Evolutionary conservation across 2,888 invertebrate genomes (phyloP).

Genomic region (Stramonita haemastoma): DNA sequence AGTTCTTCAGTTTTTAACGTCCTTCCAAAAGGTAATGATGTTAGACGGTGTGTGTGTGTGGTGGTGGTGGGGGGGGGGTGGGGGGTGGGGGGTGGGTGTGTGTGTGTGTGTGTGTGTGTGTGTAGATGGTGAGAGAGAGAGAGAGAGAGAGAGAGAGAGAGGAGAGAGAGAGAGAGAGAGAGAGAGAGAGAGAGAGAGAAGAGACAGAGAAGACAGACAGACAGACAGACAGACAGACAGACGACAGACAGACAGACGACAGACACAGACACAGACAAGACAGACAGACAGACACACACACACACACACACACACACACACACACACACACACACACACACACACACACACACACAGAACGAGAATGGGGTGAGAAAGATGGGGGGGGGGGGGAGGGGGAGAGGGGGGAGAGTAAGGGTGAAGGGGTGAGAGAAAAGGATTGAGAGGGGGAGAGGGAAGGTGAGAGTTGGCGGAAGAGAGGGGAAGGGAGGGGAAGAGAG

Average conservation of each 20-base stretch:
- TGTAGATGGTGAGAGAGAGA: neutral
- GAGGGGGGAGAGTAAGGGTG: too few relatives aligned
- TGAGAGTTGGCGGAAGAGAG: too few relatives aligned
- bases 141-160: neutral
- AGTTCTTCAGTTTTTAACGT: too few relatives aligned
- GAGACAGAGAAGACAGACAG: neutral
- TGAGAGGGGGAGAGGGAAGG: too few relatives aligned
- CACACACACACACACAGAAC: too few relatives aligned
- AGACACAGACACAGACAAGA: neutral
- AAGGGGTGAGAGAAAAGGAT: too few relatives aligned
- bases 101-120: neutral
- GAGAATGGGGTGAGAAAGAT: too few relatives aligned
- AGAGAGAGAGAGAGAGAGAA: constrained; percentile 9
- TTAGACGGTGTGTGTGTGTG: neutral
- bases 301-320: too few relatives aligned
- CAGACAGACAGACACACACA: neutral
- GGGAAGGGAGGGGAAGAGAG: too few relatives aligned
- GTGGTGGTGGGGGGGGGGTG: neutral
- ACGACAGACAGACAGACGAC: neutral
- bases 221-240: neutral
- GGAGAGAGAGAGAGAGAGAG: neutral
- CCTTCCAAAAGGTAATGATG: too few relatives aligned
- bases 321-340: too few relatives aligned
- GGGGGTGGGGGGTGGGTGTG: neutral
- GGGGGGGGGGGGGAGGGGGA: too few relatives aligned